Conservation (phyloP, 2,888 invertebrate genomes). For the Cactoblastis cactorum region DNA sequence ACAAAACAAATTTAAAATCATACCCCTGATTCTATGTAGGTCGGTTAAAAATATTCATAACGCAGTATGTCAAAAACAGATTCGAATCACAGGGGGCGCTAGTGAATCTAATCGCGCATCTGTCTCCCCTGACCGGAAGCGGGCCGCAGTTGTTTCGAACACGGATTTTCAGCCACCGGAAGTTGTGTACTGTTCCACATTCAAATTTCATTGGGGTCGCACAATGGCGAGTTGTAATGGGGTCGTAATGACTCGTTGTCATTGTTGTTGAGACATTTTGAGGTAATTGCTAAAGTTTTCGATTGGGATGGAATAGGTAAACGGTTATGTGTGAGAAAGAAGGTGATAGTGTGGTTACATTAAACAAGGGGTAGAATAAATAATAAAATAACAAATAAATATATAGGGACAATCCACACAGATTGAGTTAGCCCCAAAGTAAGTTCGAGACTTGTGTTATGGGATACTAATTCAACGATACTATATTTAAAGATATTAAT, state of each 20-base stretch:
- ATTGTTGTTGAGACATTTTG: conserved; percentile 13
- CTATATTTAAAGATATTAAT: no score
- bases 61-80: conserved; percentile 43
- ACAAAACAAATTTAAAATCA: no score
- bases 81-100: conserved; percentile 55
- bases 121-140: conserved; percentile 77
- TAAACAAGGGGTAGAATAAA: no score
- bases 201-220: conserved; percentile 74
- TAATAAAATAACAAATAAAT: not conserved
- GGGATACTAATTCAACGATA: no score
- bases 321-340: not conserved
- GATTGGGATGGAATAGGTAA: not conserved
- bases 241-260: conserved; percentile 38
- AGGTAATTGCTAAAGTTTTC: conserved; percentile 6
- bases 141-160: conserved; percentile 72
- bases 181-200: conserved; percentile 70
- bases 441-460: no score
- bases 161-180: conserved; percentile 78
- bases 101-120: conserved; percentile 75
- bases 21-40: not conserved
- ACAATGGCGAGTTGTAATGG: conserved; percentile 49
- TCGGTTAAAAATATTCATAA: conserved; percentile 4
- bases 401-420: no score
- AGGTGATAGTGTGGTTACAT: no score
- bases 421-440: no score